Base-by-base conservation (phyloP, 2,797 vertebrate genomes). In the Muscicapa striata region DNA sequence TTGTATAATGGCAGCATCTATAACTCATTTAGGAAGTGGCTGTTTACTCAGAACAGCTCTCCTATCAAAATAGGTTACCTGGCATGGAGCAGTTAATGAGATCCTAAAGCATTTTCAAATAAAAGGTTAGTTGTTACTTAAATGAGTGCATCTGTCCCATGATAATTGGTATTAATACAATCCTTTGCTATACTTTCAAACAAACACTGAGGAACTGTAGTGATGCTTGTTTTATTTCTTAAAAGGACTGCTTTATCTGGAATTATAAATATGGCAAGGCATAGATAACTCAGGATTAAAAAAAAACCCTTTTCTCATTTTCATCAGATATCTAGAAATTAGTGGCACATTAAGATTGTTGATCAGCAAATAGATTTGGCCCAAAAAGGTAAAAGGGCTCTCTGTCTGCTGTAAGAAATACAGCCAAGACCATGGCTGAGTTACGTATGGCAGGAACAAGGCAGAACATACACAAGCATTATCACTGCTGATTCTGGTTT, bases 61-160 rank as follows among this genome's bases (percentile, higher is more conserved):
- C 43, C 66, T 57, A 66, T 46, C 40, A 41, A n/a, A 70, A 30
- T 2, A 80, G 48, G 59, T 83, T 94, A 85, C 80, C 78, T 74
- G 80, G 43, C 41, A 70, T 3, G 2, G 59, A 90, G n/a, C 67
- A 81, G 34, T 66, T 95, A 94, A 95, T 89, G 94, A 96, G 81
- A 90, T 95, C 86, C 89, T 93, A 61, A 79, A 96, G 87, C 90
- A 92, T 91, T 96, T 97, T 84, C 63, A 95, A 86, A 93, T 82
- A 86, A 94, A 96, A 94, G 43, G 13, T 89, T 90, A 91, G 90
- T 49, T 63, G 90, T 61, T 82, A 93, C 89, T 94, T 79, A 66
- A 92, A 74, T 77, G 45, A 86, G 77, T 88, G 76, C 10, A 2
- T 73, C 83, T 85, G 40, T 57, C 87, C 72, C 46, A 2, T 59